phyloP scores from a whole-genome alignment of 2,797 vertebrate species.

The Coluber constrictor region DNA sequence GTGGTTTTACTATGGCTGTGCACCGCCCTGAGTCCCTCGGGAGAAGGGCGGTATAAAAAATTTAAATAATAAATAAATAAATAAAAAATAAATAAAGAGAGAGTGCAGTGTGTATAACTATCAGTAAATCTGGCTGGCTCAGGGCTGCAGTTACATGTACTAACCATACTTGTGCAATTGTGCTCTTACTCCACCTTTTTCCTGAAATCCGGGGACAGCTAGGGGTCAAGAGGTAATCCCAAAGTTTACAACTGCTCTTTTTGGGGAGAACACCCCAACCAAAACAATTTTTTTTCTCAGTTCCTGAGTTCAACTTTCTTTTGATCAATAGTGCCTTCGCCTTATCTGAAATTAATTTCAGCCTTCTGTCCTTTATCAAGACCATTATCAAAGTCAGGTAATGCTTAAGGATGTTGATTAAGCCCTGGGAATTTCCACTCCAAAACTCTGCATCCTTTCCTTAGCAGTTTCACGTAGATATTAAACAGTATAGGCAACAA shows the following conservation, averaged over 20 bases:
- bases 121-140: background rate
- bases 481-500: background rate
- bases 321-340: background rate
- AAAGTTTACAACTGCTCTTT: background rate
- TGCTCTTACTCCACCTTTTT: background rate
- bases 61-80: no score
- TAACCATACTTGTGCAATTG: background rate
- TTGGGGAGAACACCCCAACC: background rate
- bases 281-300: background rate
- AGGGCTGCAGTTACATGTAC: background rate
- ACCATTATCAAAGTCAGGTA: background rate
- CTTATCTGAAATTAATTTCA: background rate
- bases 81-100: background rate
- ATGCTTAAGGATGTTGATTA: background rate
- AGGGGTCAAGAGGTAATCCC: background rate
- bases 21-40: no score
- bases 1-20: no score
- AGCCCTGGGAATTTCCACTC: background rate
- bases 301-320: background rate
- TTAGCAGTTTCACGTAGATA: background rate
- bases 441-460: background rate
- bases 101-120: background rate
- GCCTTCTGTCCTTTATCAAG: background rate
- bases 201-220: background rate
- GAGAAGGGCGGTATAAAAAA: no score